Evolutionary conservation across 2,797 vertebrate species (phyloP), one percentile per base, ranked within the genome.

Genomic region (Cynopterus sphinx): DNA sequence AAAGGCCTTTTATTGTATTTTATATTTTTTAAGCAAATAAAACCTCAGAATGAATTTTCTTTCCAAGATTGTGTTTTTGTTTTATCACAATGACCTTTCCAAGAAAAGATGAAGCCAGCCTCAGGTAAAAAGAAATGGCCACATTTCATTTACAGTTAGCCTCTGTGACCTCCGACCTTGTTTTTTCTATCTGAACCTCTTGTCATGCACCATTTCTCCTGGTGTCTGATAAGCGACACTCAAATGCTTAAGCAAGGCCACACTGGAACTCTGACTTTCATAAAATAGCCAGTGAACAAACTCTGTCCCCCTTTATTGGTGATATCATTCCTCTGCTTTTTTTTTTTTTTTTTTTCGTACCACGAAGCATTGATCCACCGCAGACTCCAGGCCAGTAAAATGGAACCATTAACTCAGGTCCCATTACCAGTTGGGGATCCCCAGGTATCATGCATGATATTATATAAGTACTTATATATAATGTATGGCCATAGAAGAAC

Each of bases 41-140:
- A 97, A 83, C 61, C 97, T 75, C 65, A 63, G 75, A 97, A 97
- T 95, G 87, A 97, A 96, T 98, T 98, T 98, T 97, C 95, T 97
- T 98, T 98, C 87, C 93, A 98, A 98, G 98, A 98, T 98, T 97
- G 95, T 98, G 98, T 98, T 98, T 98, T 98, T 98, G 97, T 98
- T 98, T 98, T 99, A 99, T 99, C 98, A 84, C 96, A 98, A 97
- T 99, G 99, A 99, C 99, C 99, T 99, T 99, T 98, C 96, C 95
- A 94, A 98, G 98, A 98, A 99, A 98, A 99, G 99, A 99, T 98
- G 98, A 99, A 99, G 99, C 98, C 99, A 98, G 99, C 98, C 98
- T 98, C 98, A 98, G 99, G 99, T 99, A 98, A 99, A 99, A 99
- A 99, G 98, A 99, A 99, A 99, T 98, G 99, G 98, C 98, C 99